A percentile compares a stretch with the other conserved stretches of the same genome.
Evolutionary conservation across 2,797 vertebrate species (phyloP).

Genomic region (Pseudochromis fuscus): DNA sequence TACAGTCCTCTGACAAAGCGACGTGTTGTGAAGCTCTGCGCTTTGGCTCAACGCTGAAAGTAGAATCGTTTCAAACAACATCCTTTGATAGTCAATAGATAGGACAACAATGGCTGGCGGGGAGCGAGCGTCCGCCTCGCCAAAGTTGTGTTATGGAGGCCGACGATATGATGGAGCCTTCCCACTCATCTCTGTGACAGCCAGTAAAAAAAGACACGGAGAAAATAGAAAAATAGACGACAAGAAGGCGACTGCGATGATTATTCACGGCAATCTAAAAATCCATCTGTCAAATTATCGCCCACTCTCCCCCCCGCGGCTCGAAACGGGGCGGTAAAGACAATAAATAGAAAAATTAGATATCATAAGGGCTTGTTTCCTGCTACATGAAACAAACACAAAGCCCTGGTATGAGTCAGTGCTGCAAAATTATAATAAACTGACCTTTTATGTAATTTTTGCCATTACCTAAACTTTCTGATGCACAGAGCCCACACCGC

Average conservation of each 20-base stretch:
- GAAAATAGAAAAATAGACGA: slow-evolving; percentile 43
- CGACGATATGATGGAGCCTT: slow-evolving; percentile 63
- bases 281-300: slow-evolving; percentile 72
- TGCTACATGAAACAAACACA: slow-evolving; percentile 61
- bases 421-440: background rate
- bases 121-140: slow-evolving; percentile 32
- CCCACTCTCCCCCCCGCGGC: slow-evolving; percentile 53
- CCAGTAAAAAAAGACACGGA: slow-evolving; percentile 45
- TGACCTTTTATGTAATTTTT: slow-evolving; percentile 31
- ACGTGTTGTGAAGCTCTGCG: slow-evolving; percentile 4
- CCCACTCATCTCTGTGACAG: slow-evolving; percentile 74
- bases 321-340: slow-evolving; percentile 43
- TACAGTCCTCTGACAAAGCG: slow-evolving; percentile 27
- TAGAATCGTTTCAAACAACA: slow-evolving; percentile 40
- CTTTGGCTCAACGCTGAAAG: slow-evolving; percentile 21
- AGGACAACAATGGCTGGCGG: slow-evolving; percentile 65
- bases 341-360: slow-evolving; percentile 72
- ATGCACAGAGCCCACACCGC: background rate
- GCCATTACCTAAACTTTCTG: slow-evolving; percentile 40
- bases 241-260: slow-evolving; percentile 58
- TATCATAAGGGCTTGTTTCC: slow-evolving; percentile 61
- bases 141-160: slow-evolving; percentile 40
- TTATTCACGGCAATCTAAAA: slow-evolving; percentile 64
- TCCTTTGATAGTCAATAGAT: slow-evolving; percentile 50
- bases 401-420: slow-evolving; percentile 38